Conservation (phyloP, 1,140 invertebrate species). For the Halyomorpha halys region DNA sequence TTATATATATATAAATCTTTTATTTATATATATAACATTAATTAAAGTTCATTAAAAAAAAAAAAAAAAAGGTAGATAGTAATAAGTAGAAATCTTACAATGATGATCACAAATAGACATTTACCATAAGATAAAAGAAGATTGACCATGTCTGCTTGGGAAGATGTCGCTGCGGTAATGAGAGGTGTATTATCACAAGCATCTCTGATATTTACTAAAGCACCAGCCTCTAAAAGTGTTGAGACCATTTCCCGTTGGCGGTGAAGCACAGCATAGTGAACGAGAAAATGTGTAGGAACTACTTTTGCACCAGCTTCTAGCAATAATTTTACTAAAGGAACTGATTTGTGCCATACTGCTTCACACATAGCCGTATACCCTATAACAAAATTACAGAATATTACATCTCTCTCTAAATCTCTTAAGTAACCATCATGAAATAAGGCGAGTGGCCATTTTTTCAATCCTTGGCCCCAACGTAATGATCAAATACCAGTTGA, state of each 20-base stretch:
- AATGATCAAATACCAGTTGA: no score
- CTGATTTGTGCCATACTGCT: conserved; percentile 42
- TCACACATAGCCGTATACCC: conserved; percentile 44
- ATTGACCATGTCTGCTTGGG: conserved; percentile 41
- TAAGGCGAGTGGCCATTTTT: no score
- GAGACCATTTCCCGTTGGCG: conserved; percentile 41
- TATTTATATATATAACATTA: no score
- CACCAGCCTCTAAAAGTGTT: conserved; percentile 40
- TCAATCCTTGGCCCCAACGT: no score
- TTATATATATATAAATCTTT: no score
- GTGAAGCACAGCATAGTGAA: conserved; percentile 45
- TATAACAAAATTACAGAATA: conserved; percentile 25
- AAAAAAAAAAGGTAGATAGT: no score
- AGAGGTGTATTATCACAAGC: conserved; percentile 47
- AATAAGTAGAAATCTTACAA: no score
- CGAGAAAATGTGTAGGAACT: conserved; percentile 43
- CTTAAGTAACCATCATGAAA: no score
- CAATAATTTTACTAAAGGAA: conserved; percentile 37
- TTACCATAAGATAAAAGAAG: conserved; percentile 42
- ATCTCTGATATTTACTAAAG: conserved; percentile 43
- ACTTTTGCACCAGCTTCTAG: conserved; percentile 45
- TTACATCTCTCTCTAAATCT: no score
- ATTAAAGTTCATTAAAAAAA: no score
- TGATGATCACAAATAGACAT: no score
- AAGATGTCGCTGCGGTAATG: conserved; percentile 46